phyloP scores from a whole-genome alignment of 2,113 vertebrate genomes.

The Trichechus manatus region DNA sequence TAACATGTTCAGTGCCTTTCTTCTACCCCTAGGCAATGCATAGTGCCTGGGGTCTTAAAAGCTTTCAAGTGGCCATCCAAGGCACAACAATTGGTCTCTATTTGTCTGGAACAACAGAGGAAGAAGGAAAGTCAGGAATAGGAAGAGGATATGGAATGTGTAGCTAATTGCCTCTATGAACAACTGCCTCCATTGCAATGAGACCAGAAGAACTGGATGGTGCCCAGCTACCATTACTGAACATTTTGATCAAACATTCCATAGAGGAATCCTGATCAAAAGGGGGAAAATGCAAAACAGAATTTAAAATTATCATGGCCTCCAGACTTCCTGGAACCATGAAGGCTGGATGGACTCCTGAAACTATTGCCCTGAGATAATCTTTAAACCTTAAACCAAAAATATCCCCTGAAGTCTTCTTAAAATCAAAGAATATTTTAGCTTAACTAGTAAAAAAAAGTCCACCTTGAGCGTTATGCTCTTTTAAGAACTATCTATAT shows the following conservation, averaged over 20 bases:
- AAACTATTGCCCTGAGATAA: background rate
- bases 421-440: background rate
- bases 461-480: background rate
- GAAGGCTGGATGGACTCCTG: background rate
- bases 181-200: too few relatives aligned
- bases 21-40: background rate
- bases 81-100: too few relatives aligned
- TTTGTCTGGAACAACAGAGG: too few relatives aligned
- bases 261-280: too few relatives aligned
- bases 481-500: background rate
- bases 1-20: background rate
- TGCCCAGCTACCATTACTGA: too few relatives aligned
- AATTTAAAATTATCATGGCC: background rate
- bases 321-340: background rate
- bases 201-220: too few relatives aligned
- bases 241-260: too few relatives aligned
- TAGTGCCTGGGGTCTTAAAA: background rate
- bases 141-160: too few relatives aligned
- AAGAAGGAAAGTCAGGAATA: too few relatives aligned
- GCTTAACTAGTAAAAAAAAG: background rate
- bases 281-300: background rate
- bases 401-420: background rate
- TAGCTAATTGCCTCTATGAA: too few relatives aligned
- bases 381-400: background rate
- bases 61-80: too few relatives aligned